Conservation (phyloP, 2,113 vertebrate species). For the Petromus typicus region DNA sequence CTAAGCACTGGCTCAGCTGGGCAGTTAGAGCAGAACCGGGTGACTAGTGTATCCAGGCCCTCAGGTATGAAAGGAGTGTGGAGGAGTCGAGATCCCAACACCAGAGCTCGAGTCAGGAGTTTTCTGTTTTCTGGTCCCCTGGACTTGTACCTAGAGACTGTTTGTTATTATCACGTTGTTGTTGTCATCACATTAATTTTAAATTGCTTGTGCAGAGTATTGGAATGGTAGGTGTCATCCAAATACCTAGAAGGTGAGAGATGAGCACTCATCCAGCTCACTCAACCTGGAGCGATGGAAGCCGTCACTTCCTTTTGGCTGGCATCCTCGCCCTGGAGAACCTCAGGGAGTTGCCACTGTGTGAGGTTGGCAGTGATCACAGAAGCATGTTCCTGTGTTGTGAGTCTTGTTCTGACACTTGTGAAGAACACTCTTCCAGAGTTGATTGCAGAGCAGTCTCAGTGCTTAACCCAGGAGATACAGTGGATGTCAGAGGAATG, state of each 20-base stretch:
- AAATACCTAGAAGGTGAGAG: slow-evolving; percentile 35
- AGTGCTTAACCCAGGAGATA: neutral
- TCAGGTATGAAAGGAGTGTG: neutral
- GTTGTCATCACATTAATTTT: neutral
- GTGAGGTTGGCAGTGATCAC: neutral
- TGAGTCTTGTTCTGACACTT: neutral
- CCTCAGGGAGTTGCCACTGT: neutral
- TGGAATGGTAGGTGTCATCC: neutral
- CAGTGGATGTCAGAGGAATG: neutral
- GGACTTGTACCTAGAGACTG: neutral
- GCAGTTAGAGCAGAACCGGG: neutral
- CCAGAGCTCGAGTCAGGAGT: neutral
- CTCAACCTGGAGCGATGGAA: neutral
- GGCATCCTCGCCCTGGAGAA: neutral
- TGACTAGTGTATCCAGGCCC: neutral
- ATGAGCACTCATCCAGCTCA: neutral
- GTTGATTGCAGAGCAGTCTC: neutral
- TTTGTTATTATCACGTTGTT: neutral
- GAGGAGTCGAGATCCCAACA: neutral
- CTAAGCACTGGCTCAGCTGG: neutral
- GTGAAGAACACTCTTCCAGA: neutral
- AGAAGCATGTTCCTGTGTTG: neutral
- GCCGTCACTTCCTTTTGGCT: slow-evolving; percentile 13
- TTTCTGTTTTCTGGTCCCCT: neutral
- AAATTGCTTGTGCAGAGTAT: neutral